Percentiles rank a stretch among this genome's conserved stretches.
phyloP scores from a whole-genome alignment of 2,888 invertebrate species.

The Pyralis farinalis region DNA sequence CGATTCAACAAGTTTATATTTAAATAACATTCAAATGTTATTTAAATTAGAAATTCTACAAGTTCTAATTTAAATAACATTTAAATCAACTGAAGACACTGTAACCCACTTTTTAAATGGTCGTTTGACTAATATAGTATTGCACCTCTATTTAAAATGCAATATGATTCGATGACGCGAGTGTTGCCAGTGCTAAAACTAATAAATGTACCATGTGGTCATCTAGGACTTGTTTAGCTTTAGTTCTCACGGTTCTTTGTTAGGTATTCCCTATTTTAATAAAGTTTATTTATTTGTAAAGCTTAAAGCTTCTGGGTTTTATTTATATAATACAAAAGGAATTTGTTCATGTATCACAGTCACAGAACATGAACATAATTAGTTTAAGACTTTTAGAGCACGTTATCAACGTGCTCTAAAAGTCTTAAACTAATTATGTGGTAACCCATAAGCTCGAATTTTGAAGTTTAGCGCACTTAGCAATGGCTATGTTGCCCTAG shows the following conservation, averaged over 20 bases:
- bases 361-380: too few species aligned
- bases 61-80: constrained; percentile 5
- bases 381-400: too few species aligned
- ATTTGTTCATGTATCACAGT: too few species aligned
- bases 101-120: constrained; percentile 3
- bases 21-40: constrained; percentile 2
- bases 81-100: neutral
- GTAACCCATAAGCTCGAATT: too few species aligned
- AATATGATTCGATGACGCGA: neutral
- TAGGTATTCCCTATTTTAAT: neutral
- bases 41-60: neutral
- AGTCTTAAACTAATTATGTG: too few species aligned
- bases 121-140: neutral
- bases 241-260: constrained; percentile 6
- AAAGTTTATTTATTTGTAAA: too few species aligned
- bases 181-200: neutral
- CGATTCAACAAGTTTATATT: neutral
- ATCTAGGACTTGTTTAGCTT: constrained; percentile 15
- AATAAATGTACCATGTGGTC: constrained; percentile 13
- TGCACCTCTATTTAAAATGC: neutral
- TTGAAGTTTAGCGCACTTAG: too few species aligned
- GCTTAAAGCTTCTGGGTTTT: too few species aligned
- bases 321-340: too few species aligned
- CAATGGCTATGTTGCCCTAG: too few species aligned
- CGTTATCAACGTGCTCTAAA: too few species aligned